phyloP scores from a whole-genome alignment of 2,113 vertebrate species.

The Oriolus oriolus region DNA sequence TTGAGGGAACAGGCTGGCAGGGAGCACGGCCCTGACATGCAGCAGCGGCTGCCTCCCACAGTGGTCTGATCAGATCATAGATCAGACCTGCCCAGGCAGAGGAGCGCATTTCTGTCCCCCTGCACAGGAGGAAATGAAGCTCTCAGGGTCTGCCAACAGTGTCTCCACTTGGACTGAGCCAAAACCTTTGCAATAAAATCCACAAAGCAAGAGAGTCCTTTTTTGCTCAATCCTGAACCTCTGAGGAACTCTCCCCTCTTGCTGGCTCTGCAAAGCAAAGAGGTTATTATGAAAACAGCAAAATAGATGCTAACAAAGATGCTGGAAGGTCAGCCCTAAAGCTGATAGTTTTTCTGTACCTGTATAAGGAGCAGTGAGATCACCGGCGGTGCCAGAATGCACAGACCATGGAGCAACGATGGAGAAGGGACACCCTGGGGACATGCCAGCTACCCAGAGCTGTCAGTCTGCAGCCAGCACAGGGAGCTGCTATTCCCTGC shows the following conservation, averaged over 20 bases:
- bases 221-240: neutral
- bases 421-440: neutral
- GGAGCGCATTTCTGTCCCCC: neutral
- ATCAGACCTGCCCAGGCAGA: neutral
- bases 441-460: neutral
- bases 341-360: neutral
- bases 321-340: neutral
- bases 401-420: accelerated
- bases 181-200: neutral
- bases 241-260: neutral
- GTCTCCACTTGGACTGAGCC: neutral
- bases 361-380: neutral
- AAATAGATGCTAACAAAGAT: neutral
- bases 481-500: neutral
- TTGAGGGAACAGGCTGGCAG: neutral
- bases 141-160: neutral
- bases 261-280: neutral
- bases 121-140: neutral
- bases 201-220: neutral
- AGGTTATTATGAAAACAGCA: neutral
- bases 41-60: neutral
- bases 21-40: neutral
- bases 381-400: neutral
- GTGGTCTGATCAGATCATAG: neutral
- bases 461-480: accelerated